Percentiles rank a stretch among this genome's conserved stretches.
These are phyloP conservation scores for Conus betulinus DNA, from an alignment of 1,140 invertebrate species.

Conservation along the genomic window DNA sequence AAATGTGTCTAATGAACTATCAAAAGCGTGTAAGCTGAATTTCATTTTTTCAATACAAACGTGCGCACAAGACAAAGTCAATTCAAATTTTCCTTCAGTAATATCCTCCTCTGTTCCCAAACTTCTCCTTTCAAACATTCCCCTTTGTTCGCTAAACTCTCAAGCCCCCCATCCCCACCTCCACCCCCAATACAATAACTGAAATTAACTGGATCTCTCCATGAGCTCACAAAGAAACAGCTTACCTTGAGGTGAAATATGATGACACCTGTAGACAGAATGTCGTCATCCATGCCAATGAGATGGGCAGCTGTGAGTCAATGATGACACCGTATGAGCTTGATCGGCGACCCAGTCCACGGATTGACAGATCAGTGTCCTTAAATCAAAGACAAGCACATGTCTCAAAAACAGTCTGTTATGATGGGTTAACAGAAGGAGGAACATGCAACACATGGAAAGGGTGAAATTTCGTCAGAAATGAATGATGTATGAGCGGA, in stretches of 20 bases:
- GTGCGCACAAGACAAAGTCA: no score
- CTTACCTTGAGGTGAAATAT: slow-evolving; percentile 89
- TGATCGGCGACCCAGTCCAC: slow-evolving; percentile 85
- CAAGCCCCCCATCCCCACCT: not conserved
- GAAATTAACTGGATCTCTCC: not conserved
- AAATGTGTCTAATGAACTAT: no score
- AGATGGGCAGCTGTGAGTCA: slow-evolving; percentile 93
- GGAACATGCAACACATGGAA: no score
- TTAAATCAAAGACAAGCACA: slow-evolving; percentile 18
- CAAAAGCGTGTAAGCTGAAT: no score
- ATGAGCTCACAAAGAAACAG: not conserved
- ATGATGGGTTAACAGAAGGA: no score
- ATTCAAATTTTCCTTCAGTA: no score
- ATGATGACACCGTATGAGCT: slow-evolving; percentile 85
- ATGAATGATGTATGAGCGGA: no score
- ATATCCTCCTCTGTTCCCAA: not conserved
- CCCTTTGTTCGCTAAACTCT: not conserved
- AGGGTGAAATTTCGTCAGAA: no score
- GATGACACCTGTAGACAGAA: slow-evolving; percentile 91
- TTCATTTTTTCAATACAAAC: no score
- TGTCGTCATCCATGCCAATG: slow-evolving; percentile 86
- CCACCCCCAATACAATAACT: not conserved
- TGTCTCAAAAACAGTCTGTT: no score
- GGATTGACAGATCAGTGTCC: slow-evolving; percentile 84
- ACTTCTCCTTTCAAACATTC: not conserved